These are phyloP conservation scores for Corticium candelabrum DNA, from an alignment of 37 sponge, comb jelly and placozoan genomes.

Conservation along the genomic window DNA sequence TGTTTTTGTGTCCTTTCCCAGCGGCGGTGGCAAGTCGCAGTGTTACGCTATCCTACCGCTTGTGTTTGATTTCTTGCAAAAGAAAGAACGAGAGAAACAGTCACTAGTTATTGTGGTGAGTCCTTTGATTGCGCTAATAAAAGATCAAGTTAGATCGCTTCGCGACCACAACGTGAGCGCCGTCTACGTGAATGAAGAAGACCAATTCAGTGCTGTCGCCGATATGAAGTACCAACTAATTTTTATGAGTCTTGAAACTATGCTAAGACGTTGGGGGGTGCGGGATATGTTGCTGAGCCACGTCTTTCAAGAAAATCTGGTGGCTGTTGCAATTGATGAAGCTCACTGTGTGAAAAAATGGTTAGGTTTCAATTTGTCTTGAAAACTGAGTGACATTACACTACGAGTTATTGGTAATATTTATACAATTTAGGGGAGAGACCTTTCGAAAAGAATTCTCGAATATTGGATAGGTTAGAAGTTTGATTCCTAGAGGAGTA, in stretches of 20 bases:
- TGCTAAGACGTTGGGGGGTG: slow-evolving; percentile 12
- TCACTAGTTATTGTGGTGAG: slow-evolving; percentile 37
- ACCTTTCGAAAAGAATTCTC: slow-evolving; percentile 28
- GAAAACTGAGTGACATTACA: not conserved
- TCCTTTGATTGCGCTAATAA: slow-evolving; percentile 34
- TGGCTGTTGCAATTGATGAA: slow-evolving; percentile 45
- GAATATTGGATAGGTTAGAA: slow-evolving; percentile 17
- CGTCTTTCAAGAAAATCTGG: slow-evolving; percentile 16
- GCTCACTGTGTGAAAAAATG: slow-evolving; percentile 44
- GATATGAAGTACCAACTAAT: slow-evolving; percentile 29
- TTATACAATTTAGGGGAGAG: not conserved
- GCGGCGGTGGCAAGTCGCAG: not conserved
- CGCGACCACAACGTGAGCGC: not conserved
- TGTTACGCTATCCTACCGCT: not conserved
- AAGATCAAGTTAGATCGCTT: slow-evolving; percentile 32
- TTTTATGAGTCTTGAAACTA: slow-evolving; percentile 33
- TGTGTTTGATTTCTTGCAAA: slow-evolving; percentile 7
- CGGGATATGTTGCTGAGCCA: slow-evolving; percentile 29
- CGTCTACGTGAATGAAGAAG: not conserved
- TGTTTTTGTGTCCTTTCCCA: not conserved
- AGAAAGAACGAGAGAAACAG: not conserved
- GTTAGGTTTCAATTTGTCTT: not conserved
- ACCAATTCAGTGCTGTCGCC: not conserved
- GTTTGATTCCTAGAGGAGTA: not conserved
- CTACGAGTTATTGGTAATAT: too few species aligned